Evolutionary conservation across 64 coral and sea anemone species (phyloP).

Genomic region (Montipora efflorescens): DNA sequence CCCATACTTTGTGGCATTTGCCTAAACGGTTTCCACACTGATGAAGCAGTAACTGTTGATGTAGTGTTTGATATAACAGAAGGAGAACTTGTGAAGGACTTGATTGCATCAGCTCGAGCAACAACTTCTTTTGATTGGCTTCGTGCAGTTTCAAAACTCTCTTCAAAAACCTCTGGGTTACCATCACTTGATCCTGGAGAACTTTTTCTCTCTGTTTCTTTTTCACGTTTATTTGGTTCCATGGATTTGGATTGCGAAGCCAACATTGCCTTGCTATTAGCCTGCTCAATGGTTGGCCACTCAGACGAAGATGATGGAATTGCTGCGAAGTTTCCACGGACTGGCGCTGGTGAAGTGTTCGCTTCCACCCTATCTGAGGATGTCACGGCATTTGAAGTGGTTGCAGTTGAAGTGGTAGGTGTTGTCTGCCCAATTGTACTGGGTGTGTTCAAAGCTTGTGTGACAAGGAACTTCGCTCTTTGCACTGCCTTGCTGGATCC

Average conservation of each 20-base stretch:
- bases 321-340: slow-evolving; percentile 79
- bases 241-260: background rate
- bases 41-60: slow-evolving; percentile 16
- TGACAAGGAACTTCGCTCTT: slow-evolving; percentile 92
- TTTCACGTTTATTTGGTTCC: background rate
- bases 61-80: slow-evolving; percentile 44
- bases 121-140: slow-evolving; percentile 9
- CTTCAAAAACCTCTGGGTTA: slow-evolving; percentile 37
- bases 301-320: slow-evolving; percentile 86
- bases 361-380: slow-evolving; percentile 13
- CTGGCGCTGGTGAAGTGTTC: slow-evolving; percentile 63
- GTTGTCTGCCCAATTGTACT: slow-evolving; percentile 83
- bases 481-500: slow-evolving; percentile 93
- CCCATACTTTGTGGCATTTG: slow-evolving; percentile 82
- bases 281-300: slow-evolving; percentile 97
- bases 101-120: background rate
- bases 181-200: slow-evolving; percentile 31
- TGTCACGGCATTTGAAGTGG: slow-evolving; percentile 67
- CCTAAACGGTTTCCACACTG: slow-evolving; percentile 88
- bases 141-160: background rate
- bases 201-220: background rate
- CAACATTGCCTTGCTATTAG: slow-evolving; percentile 71
- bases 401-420: slow-evolving; percentile 42
- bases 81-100: background rate
- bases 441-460: slow-evolving; percentile 88